Percentiles rank a stretch among this genome's conserved stretches.
Conservation (phyloP, 2,797 vertebrate species). For the Erpetoichthys calabaricus region DNA sequence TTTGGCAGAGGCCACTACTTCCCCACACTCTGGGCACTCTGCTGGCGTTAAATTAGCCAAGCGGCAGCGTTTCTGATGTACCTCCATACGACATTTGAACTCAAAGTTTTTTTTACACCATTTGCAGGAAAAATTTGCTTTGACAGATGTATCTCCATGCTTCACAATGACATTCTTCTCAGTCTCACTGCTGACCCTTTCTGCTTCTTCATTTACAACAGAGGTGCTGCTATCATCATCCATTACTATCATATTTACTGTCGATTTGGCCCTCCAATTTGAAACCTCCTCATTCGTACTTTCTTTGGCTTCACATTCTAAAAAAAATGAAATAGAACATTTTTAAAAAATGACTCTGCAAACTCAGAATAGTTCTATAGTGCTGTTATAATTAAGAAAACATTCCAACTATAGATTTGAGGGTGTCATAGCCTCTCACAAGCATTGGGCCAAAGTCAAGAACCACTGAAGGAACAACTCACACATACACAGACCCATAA, state of each 20-base stretch:
- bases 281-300: too few species aligned
- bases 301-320: too few species aligned
- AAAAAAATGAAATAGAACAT: too few species aligned
- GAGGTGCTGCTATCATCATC: slow-evolving; percentile 1
- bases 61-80: slow-evolving; percentile 57
- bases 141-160: slow-evolving; percentile 11
- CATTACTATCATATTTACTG: background rate
- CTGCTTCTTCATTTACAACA: slow-evolving; percentile 1
- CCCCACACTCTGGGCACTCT: slow-evolving; percentile 42
- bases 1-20: slow-evolving; percentile 35
- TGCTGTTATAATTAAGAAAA: too few species aligned
- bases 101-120: slow-evolving; percentile 65
- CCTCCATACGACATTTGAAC: slow-evolving; percentile 64
- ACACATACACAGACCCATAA: too few species aligned
- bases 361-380: too few species aligned
- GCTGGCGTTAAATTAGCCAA: slow-evolving; percentile 43
- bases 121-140: slow-evolving; percentile 53
- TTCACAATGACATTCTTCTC: slow-evolving; percentile 16
- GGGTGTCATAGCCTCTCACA: too few species aligned
- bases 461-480: too few species aligned
- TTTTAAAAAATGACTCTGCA: too few species aligned
- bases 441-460: too few species aligned
- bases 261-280: too few species aligned
- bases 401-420: too few species aligned
- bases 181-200: slow-evolving; percentile 8